Conservation (phyloP, 2,888 invertebrate species). For the Phaonia tiefii region DNA sequence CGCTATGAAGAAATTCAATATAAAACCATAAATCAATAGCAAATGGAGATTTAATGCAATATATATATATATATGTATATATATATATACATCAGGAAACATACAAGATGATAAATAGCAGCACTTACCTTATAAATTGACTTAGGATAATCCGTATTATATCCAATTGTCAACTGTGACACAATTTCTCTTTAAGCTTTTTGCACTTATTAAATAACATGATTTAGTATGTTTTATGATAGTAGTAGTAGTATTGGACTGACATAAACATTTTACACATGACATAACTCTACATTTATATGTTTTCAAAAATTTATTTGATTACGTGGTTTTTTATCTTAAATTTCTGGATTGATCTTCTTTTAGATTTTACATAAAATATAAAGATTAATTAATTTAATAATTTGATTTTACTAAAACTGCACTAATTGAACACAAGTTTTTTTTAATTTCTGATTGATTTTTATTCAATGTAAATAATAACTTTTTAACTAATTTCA, state of each 20-base stretch:
- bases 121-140: slow-evolving; percentile 68
- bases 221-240: slow-evolving; percentile 46
- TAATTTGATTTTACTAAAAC: too few relatives aligned
- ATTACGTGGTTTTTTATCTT: slow-evolving; percentile 8
- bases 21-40: neutral
- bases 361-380: too few relatives aligned
- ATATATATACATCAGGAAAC: neutral
- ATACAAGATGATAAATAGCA: slow-evolving; percentile 10
- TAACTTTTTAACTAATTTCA: too few relatives aligned
- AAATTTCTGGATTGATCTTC: too few relatives aligned
- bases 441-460: too few relatives aligned
- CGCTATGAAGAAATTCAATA: too few relatives aligned
- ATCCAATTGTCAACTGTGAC: slow-evolving; percentile 70
- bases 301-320: slow-evolving; percentile 34
- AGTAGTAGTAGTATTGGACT: too few relatives aligned
- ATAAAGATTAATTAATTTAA: too few relatives aligned
- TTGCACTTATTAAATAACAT: slow-evolving; percentile 59
- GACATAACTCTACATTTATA: slow-evolving; percentile 12
- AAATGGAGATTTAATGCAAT: too few relatives aligned
- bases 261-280: slow-evolving; percentile 52
- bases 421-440: too few relatives aligned
- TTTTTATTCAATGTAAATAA: too few relatives aligned
- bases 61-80: too few relatives aligned
- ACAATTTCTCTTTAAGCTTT: slow-evolving; percentile 61
- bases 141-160: slow-evolving; percentile 68